Base-by-base conservation (phyloP, 2,888 invertebrate species). In the Papilio gigon region DNA sequence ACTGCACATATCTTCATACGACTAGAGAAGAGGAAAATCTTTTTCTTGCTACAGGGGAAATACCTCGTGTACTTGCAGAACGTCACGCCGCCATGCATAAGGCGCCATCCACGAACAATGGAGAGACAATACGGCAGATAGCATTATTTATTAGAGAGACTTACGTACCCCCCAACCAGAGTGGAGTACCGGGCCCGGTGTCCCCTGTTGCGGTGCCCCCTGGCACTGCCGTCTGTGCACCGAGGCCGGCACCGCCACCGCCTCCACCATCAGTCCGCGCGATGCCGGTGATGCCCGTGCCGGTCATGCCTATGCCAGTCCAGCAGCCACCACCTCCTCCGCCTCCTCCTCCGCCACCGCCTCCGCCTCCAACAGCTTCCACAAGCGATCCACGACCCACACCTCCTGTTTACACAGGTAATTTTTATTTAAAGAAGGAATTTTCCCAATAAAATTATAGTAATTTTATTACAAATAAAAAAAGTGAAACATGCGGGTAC, bases 1-100 rank as follows among this genome's bases (percentile, higher is more conserved):
- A 83, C 63, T 90, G 91, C 70, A 84, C 82, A 0, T 91, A 85
- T 72, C 75, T 90, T 5, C 90, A 90, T 58, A 76, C 86, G 0
- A 81, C 85, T 0, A 82, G 82, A 44, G 88, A 89, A 37, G 90
- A 91, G 33, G 79, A 89, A 66, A 83, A 76, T 62, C 73, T 84
- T 5, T 90, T 90, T 75, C 67, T 82, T 6, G 76, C 78, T 0
- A 77, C 78, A 0, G 87, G 86, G 0, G 79, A 82, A 69, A 78
- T 89, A 64, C 91, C 91, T 1, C 75, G 77, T n/a, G 81, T 84
- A 0, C 72, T 90, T 4, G 75, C 77, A 0, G 86, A 89, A 37
- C 78, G 90, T 40, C 85, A 90, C 71, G 77, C 82, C 2, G 79
- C 81, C 0, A 82, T 85, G 78, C 50, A 50, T 1, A 50, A 50